Percentiles rank a stretch among this genome's conserved stretches.
Conservation (phyloP, 2,113 vertebrate genomes). For the Aleadryas rufinucha region DNA sequence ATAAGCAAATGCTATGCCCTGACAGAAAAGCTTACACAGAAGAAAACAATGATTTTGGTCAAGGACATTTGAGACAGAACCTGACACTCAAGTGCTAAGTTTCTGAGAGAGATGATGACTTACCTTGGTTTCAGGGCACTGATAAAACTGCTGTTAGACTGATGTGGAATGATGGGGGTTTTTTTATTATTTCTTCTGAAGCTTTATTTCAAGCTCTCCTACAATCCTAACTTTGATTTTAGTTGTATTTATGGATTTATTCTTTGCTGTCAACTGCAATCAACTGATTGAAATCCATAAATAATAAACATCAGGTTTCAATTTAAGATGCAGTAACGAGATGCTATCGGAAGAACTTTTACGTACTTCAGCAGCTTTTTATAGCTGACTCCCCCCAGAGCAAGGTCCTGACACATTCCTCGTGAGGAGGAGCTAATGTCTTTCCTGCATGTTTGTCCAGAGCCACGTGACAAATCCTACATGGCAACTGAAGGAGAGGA, state of each 20-base stretch:
- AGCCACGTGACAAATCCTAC: background rate
- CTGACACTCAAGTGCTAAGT: background rate
- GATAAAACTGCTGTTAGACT: background rate
- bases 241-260: background rate
- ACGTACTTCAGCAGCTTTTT: background rate
- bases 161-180: background rate
- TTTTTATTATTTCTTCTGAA: background rate
- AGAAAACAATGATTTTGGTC: background rate
- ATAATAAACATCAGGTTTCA: background rate
- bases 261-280: slow-evolving; percentile 17
- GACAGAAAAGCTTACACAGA: background rate
- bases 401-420: background rate
- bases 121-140: background rate
- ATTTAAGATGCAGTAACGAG: background rate
- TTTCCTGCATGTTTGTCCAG: background rate
- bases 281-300: slow-evolving; percentile 21
- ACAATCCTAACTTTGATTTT: background rate
- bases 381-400: background rate
- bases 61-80: background rate
- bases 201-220: background rate
- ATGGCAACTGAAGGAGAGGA: background rate
- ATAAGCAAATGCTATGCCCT: background rate
- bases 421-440: background rate
- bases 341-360: background rate
- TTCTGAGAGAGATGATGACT: background rate